phyloP scores from a whole-genome alignment of 1,140 invertebrate genomes.

The Lepidurus couesii region DNA sequence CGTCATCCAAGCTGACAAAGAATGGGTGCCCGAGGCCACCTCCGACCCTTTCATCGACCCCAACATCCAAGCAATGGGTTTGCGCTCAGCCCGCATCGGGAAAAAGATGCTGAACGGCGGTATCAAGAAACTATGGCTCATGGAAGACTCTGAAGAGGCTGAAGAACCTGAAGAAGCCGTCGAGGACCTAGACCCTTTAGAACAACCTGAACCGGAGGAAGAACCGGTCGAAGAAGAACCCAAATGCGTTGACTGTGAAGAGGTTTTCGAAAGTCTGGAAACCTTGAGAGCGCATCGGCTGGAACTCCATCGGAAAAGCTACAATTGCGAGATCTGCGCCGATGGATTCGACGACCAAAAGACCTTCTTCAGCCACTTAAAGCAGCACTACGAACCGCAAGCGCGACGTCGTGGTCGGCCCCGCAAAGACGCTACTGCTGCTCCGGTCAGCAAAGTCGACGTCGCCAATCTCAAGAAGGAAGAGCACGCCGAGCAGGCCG shows the following conservation, averaged over 20 bases:
- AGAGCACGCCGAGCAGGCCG: background rate
- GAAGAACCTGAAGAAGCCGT: constrained; percentile 17
- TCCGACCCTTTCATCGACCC: background rate
- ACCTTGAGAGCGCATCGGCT: constrained; percentile 22
- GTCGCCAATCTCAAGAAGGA: constrained; percentile 30
- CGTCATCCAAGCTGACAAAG: background rate
- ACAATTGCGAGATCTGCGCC: constrained; percentile 59
- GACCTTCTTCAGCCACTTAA: constrained; percentile 72
- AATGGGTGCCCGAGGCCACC: background rate
- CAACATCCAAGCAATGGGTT: background rate
- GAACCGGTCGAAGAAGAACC: constrained; percentile 29
- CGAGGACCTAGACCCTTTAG: constrained; percentile 32
- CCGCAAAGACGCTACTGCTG: constrained; percentile 41
- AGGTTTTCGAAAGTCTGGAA: constrained; percentile 23
- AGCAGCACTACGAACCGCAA: constrained; percentile 66
- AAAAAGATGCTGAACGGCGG: constrained; percentile 30
- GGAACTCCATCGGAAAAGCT: constrained; percentile 29
- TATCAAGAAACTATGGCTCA: constrained; percentile 31
- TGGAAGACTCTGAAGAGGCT: constrained; percentile 14
- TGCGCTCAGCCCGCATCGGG: background rate
- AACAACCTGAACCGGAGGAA: constrained; percentile 36
- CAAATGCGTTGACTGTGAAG: constrained; percentile 12
- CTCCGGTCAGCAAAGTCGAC: constrained; percentile 25
- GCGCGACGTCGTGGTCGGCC: constrained; percentile 31
- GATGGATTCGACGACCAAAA: constrained; percentile 60